Percentiles rank a stretch among this genome's conserved stretches.
Conservation (phyloP, 2,888 invertebrate genomes). For the Scaptomyza flava region DNA sequence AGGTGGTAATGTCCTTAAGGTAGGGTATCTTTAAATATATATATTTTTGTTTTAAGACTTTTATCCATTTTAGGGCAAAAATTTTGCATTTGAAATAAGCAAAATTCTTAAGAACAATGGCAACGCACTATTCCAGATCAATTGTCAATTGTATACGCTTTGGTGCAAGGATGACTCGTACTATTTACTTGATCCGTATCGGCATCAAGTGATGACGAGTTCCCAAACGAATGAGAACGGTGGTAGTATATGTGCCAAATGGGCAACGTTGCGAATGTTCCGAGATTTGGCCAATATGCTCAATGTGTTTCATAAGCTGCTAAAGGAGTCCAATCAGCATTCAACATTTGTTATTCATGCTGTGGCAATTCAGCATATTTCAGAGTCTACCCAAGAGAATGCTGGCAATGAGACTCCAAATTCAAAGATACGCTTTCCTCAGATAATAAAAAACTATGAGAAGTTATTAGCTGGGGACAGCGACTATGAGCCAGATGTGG, state of each 20-base stretch:
- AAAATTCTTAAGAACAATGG: constrained; percentile 32
- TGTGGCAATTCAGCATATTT: constrained; percentile 58
- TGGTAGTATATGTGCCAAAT: constrained; percentile 41
- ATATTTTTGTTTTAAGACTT: constrained; percentile 7
- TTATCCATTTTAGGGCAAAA: constrained; percentile 12
- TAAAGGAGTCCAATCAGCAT: constrained; percentile 73
- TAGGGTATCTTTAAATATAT: background rate
- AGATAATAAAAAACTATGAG: constrained; percentile 46
- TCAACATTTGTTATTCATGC: constrained; percentile 71
- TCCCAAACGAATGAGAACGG: constrained; percentile 12
- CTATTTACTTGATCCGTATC: constrained; percentile 82
- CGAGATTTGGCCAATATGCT: constrained; percentile 68
- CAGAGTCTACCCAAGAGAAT: constrained; percentile 47
- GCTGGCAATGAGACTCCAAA: constrained; percentile 59
- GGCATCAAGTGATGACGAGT: constrained; percentile 65
- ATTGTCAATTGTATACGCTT: constrained; percentile 77
- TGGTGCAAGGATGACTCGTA: constrained; percentile 78
- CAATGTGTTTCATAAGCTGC: constrained; percentile 76
- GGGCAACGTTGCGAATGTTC: constrained; percentile 81
- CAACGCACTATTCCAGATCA: constrained; percentile 79
- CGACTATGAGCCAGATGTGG: constrained; percentile 72
- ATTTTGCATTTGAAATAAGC: constrained; percentile 57
- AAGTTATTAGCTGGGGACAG: constrained; percentile 56
- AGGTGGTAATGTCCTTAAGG: constrained; percentile 34
- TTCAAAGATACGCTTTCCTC: constrained; percentile 67